These are phyloP conservation scores for Ernsta delagoae DNA, from an alignment of 2,888 invertebrate genomes.

Conservation along the genomic window DNA sequence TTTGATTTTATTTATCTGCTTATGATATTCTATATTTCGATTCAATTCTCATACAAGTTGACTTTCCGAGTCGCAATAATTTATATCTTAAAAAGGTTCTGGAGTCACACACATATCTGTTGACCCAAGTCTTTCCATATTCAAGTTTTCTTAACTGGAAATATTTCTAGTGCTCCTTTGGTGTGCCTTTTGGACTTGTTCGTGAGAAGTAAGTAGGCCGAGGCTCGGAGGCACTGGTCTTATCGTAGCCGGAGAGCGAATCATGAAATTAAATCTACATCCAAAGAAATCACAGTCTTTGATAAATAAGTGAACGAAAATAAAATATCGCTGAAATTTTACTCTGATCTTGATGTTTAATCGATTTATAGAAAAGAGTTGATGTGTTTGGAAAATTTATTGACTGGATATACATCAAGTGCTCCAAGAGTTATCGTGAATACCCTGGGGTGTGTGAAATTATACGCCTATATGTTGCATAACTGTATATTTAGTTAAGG, in stretches of 20 bases:
- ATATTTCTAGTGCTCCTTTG: constrained; percentile 17
- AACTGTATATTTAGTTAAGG: no score
- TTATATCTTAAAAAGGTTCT: constrained; percentile 16
- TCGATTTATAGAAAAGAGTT: not conserved
- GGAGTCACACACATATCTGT: constrained; percentile 15
- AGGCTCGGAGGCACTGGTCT: constrained; percentile 20
- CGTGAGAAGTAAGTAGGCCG: constrained; percentile 26
- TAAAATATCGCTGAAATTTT: not conserved
- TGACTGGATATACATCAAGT: no score
- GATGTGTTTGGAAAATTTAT: not conserved
- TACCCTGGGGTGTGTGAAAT: no score
- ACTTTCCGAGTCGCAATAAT: constrained; percentile 13
- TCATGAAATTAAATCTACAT: not conserved
- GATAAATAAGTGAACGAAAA: not conserved
- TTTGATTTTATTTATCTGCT: not conserved
- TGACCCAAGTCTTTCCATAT: constrained; percentile 22
- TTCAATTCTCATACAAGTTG: not conserved
- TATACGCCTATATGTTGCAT: no score
- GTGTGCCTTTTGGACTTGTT: constrained; percentile 27
- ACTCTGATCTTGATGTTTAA: not conserved
- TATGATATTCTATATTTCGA: not conserved
- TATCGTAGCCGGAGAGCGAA: constrained; percentile 13
- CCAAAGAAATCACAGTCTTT: not conserved
- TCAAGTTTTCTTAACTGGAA: constrained; percentile 31
- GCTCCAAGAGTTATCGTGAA: no score